Evolutionary conservation across 1,140 invertebrate species (phyloP).

Genomic region (Drosophila pallidifrons): DNA sequence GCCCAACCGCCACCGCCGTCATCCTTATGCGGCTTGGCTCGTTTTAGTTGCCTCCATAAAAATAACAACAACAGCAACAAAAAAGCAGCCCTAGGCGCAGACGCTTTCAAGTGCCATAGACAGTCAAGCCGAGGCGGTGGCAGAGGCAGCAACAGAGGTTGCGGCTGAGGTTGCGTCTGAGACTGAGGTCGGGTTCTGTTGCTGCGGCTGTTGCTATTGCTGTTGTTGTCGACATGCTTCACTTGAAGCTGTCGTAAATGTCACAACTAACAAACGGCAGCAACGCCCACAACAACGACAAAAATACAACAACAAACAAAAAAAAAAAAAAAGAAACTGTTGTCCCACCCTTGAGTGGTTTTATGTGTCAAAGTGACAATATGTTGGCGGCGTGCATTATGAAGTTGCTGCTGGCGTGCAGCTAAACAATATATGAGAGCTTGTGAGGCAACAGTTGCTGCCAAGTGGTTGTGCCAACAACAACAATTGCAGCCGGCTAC

Average conservation of each 20-base stretch:
- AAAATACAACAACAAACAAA: constrained; percentile 53
- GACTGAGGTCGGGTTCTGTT: constrained; percentile 46
- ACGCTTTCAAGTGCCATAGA: constrained; percentile 77
- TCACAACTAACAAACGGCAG: constrained; percentile 64
- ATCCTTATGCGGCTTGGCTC: constrained; percentile 43
- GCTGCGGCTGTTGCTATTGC: constrained; percentile 3
- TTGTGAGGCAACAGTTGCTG: constrained; percentile 60
- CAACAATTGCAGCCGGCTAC: constrained; percentile 34
- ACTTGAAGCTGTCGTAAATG: constrained; percentile 80
- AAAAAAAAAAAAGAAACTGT: constrained; percentile 35
- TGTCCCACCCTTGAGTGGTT: constrained; percentile 66
- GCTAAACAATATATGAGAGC: constrained; percentile 50
- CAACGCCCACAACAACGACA: constrained; percentile 19
- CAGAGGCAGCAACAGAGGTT: constrained; percentile 8
- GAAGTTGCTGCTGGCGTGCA: constrained; percentile 54
- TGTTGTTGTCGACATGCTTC: constrained; percentile 54
- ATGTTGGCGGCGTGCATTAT: constrained; percentile 72
- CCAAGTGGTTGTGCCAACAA: constrained; percentile 30
- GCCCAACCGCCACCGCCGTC: background rate
- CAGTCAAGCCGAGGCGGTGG: constrained; percentile 19
- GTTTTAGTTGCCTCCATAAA: constrained; percentile 32
- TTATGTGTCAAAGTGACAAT: constrained; percentile 82
- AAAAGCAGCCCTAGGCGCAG: constrained; percentile 67
- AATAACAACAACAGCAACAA: constrained; percentile 43
- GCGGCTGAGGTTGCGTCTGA: constrained; percentile 48